Evolutionary conservation across 1,140 invertebrate genomes (phyloP).

Genomic region (Hycleus phaleratus): DNA sequence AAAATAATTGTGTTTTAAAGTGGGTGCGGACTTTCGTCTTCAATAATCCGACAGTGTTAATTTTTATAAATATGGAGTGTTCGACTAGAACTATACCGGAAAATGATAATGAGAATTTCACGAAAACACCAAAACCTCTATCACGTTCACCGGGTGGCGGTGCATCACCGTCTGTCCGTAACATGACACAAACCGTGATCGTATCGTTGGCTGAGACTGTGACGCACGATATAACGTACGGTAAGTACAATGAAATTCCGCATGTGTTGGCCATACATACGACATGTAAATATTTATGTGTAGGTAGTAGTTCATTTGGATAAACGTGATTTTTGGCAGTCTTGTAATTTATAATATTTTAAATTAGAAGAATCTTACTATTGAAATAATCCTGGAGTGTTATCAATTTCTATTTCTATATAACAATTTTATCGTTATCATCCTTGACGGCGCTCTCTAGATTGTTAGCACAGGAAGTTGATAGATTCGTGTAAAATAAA

Average conservation of each 20-base stretch:
- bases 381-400: no score
- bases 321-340: no score
- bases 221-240: slow-evolving; percentile 51
- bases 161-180: slow-evolving; percentile 36
- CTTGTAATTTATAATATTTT: no score
- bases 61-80: slow-evolving; percentile 16
- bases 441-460: no score
- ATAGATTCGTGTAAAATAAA: no score
- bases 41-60: no score
- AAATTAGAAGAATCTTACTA: no score
- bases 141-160: slow-evolving; percentile 32
- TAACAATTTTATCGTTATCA: no score
- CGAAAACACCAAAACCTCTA: slow-evolving; percentile 38
- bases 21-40: neutral
- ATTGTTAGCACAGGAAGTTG: no score
- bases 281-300: slow-evolving; percentile 7
- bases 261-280: no score
- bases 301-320: neutral
- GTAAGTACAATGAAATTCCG: slow-evolving; percentile 37
- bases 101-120: slow-evolving; percentile 31
- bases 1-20: neutral
- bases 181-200: slow-evolving; percentile 39
- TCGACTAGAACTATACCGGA: neutral
- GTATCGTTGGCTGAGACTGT: slow-evolving; percentile 45
- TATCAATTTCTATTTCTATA: no score